Base-by-base conservation (phyloP, 2,113 vertebrate species). In the Antennarius striatus region DNA sequence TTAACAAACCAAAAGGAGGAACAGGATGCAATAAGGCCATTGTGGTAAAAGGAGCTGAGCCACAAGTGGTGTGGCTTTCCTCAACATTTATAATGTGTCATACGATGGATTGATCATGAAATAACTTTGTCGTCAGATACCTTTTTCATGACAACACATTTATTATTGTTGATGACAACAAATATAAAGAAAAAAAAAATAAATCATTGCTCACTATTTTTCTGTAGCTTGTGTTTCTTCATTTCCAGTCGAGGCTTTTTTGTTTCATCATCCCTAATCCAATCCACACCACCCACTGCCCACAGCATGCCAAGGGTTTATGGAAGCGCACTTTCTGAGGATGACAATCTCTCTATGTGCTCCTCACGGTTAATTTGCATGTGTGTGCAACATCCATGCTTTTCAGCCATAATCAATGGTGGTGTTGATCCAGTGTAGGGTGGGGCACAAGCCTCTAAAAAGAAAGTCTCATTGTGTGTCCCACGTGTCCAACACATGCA, bases 381-480 rank as follows among this genome's bases (percentile, higher is more conserved):
- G 55, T 53, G 53, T 16, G 29, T 62, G 57, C 65, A 61, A 80
- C 59, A 46, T 63, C 56, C 69, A 70, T 46, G 7, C 6, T n/a
- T 40, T 70, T 56, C 50, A 54, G 61, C 59, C 64, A 30, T 56
- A 30, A 79, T 74, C 71, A 63, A 66, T 79, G 68, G 52, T 10
- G 12, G 50, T 56, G 68, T 66, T 72, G 58, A 56, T 67, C 57
- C 66, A 63, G 52, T 5, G 56, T 22, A 9, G 10, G 73, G 71
- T 9, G 48, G 39, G 13, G n/a, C 13, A 36, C 32, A 43, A 28
- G 49, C 39, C 42, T 65, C 52, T 47, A 64, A 77, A 72, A 69
- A 76, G 63, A 69, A 64, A 22, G 52, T 47, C 39, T 84, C 66
- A 73, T 69, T 77, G 71, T 69, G 16, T 55, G 52, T 28, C 53